These are phyloP conservation scores for Lingula anatina DNA, from an alignment of 2,888 invertebrate genomes.

Conservation along the genomic window DNA sequence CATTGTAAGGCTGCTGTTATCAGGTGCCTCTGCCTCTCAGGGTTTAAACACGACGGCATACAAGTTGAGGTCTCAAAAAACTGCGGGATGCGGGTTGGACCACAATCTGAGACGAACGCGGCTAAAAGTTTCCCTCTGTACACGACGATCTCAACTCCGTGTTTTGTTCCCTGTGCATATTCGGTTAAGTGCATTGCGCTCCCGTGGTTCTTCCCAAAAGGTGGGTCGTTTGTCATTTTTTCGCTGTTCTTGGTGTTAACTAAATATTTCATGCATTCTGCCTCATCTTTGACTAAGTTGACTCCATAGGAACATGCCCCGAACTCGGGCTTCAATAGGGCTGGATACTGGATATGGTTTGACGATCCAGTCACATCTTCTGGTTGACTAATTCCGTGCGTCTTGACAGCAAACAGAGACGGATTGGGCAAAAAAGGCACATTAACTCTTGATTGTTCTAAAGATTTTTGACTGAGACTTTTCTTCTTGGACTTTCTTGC, in stretches of 20 bases:
- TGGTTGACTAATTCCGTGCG: slow-evolving; percentile 9
- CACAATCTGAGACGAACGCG: slow-evolving; percentile 29
- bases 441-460: slow-evolving; percentile 13
- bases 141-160: slow-evolving; percentile 26
- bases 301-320: slow-evolving; percentile 30
- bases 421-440: slow-evolving; percentile 23
- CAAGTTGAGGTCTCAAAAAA: slow-evolving; percentile 23
- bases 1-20: too few species aligned
- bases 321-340: too few species aligned
- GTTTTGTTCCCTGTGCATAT: slow-evolving; percentile 21
- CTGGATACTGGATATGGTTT: slow-evolving; percentile 13
- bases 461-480: slow-evolving; percentile 14
- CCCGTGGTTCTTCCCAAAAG: slow-evolving; percentile 22
- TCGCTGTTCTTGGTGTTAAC: slow-evolving; percentile 9
- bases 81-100: slow-evolving; percentile 18
- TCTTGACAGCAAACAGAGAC: slow-evolving; percentile 15
- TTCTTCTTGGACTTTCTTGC: slow-evolving; percentile 23
- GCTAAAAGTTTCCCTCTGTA: slow-evolving; percentile 20
- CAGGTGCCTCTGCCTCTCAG: too few species aligned
- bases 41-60: too few species aligned
- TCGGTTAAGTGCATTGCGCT: slow-evolving; percentile 22
- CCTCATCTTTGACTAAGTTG: too few species aligned
- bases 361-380: too few species aligned
- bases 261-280: slow-evolving; percentile 10
- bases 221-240: slow-evolving; percentile 14